A percentile compares a stretch with the other conserved stretches of the same genome.
phyloP scores from a whole-genome alignment of 2,797 vertebrate genomes.

The Muscicapa comitata region DNA sequence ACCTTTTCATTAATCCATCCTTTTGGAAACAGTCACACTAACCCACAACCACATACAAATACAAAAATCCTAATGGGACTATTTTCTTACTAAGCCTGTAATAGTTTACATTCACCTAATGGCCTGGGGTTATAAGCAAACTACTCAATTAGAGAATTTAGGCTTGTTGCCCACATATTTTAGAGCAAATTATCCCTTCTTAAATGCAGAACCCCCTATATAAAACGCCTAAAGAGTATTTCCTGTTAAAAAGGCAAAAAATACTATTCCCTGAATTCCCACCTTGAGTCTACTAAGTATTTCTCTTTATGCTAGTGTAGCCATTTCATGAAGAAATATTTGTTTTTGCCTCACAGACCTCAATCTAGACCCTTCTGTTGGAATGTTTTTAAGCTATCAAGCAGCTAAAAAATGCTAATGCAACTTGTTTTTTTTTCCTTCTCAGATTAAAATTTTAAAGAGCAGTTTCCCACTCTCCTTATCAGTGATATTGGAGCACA shows the following conservation, averaged over 20 bases:
- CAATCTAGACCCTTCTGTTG: constrained; percentile 58
- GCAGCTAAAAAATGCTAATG: constrained; percentile 55
- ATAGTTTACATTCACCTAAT: constrained; percentile 82
- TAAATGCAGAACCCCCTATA: constrained; percentile 77
- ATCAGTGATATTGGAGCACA: not conserved
- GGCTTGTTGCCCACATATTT: constrained; percentile 82
- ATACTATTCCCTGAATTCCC: constrained; percentile 75
- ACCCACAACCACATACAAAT: constrained; percentile 74
- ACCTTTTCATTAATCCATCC: constrained; percentile 74
- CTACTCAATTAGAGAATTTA: constrained; percentile 83
- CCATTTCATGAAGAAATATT: constrained; percentile 72
- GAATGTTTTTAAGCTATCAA: constrained; percentile 59
- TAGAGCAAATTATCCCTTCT: constrained; percentile 80
- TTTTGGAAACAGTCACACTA: constrained; percentile 74
- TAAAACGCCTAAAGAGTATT: constrained; percentile 77
- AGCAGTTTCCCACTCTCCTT: not conserved
- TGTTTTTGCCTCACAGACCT: constrained; percentile 67
- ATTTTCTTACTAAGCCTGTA: constrained; percentile 79
- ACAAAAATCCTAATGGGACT: constrained; percentile 82
- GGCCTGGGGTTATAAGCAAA: constrained; percentile 81
- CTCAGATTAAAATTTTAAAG: constrained; percentile 23
- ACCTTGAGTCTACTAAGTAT: constrained; percentile 72
- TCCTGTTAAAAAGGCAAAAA: constrained; percentile 72
- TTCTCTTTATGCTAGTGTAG: constrained; percentile 62
- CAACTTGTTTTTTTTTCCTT: not conserved